Base-by-base conservation (phyloP, 1,140 invertebrate species). In the Dolichoris vasculosae region DNA sequence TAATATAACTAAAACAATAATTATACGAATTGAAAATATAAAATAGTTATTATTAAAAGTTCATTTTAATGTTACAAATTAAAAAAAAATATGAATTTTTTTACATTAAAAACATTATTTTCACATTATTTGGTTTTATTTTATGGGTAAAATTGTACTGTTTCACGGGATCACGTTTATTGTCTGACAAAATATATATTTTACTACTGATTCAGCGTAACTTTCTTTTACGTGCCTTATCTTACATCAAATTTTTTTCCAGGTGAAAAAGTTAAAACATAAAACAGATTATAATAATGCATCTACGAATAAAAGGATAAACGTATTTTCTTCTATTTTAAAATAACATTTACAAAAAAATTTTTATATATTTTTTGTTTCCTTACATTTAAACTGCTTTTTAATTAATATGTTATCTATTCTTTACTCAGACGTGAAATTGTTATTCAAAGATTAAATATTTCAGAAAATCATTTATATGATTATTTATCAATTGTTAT, bases 191-290 rank as follows among this genome's bases (percentile, higher is more conserved):
- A 40, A 63, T 75, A 59, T 71, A 83, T 75, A 83, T 83, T 83
- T 59, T 59, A 83, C 81, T 83, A 83, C 81, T 83, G 64, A 48
- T 71, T 82, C 46, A 26, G 43, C 43, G 43, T 20, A 51, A 3
- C 43, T 81, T 11, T 46, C 64, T 55, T 82, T 82, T 82, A 71
- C 67, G 80, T 51, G 80, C 80, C 43, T n/a, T 82, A 82, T 82
- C 67, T 51, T 38, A 38, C 43, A 78, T 59, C 51, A 38, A 43
- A 43, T 79, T 63, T 81, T 48, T 73, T 73, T 35, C 9, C 23
- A 43, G 23, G 13, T 11, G 69, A 43, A 73, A 43, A 20, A 73
- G 23, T 43, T 43, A 13, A 32, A 73, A 40, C 69, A 38, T 43
- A 43, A 73, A 73, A 43, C 26, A 40, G 23, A 73, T 73, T 43